Percentiles rank a stretch among this genome's conserved stretches.
These are phyloP conservation scores for Falco naumanni DNA, from an alignment of 2,797 vertebrate genomes.

Conservation along the genomic window DNA sequence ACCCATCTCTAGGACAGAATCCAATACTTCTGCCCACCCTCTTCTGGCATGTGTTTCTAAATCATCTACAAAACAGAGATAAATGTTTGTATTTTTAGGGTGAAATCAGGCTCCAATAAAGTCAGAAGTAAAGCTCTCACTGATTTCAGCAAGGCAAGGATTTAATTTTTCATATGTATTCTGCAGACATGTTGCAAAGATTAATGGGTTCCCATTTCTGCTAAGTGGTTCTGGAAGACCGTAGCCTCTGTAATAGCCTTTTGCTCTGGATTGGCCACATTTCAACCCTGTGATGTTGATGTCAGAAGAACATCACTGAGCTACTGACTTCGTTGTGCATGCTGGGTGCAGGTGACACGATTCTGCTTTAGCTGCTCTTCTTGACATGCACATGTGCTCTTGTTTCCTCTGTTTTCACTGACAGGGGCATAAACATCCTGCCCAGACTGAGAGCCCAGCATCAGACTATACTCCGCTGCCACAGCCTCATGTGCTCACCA, in stretches of 20 bases:
- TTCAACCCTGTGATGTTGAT: not conserved
- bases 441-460: not conserved
- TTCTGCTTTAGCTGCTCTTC: not conserved
- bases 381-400: not conserved
- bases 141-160: not conserved
- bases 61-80: not conserved
- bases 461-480: not conserved
- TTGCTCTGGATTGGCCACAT: not conserved
- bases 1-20: not conserved
- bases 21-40: not conserved
- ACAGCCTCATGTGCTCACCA: not conserved
- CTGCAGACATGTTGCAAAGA: not conserved
- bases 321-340: rapidly evolving
- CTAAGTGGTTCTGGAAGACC: not conserved
- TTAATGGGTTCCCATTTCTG: not conserved
- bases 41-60: not conserved
- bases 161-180: not conserved
- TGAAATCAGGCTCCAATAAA: not conserved
- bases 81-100: not conserved
- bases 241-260: not conserved
- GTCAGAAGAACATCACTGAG: not conserved
- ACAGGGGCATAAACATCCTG: not conserved
- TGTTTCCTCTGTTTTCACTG: not conserved
- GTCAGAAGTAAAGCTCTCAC: not conserved
- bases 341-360: not conserved